Evolutionary conservation across 2,113 vertebrate genomes (phyloP).

Genomic region (Anolis sagrei): DNA sequence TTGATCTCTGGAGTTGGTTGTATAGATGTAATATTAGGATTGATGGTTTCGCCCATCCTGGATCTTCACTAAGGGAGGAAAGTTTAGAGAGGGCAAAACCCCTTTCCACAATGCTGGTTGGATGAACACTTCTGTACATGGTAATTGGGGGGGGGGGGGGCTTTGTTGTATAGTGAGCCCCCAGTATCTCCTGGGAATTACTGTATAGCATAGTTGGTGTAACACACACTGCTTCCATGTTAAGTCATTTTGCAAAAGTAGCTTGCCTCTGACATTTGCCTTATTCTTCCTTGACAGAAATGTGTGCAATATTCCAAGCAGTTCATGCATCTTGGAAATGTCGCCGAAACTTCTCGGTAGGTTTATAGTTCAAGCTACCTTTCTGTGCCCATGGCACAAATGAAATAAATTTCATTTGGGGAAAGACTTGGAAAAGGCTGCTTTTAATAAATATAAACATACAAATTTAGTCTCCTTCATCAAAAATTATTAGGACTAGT

Average conservation of each 20-base stretch:
- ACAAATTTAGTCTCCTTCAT: too few species aligned
- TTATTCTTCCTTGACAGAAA: conserved; percentile 80
- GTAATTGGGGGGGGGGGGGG: not conserved
- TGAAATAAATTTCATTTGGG: not conserved
- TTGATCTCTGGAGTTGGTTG: not conserved
- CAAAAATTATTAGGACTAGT: too few species aligned
- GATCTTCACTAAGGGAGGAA: not conserved
- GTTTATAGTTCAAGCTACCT: conserved; percentile 22
- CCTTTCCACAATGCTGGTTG: not conserved
- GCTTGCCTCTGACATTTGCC: not conserved
- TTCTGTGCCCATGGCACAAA: not conserved
- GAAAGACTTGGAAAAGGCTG: not conserved
- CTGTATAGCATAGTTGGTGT: not conserved
- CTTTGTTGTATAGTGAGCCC: too few species aligned
- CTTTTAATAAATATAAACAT: not conserved
- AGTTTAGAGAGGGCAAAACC: not conserved
- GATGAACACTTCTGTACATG: not conserved
- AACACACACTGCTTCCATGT: not conserved
- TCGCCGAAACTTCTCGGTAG: conserved; percentile 92
- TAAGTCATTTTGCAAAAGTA: not conserved
- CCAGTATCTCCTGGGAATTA: not conserved
- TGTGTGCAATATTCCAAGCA: conserved; percentile 93
- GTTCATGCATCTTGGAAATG: conserved; percentile 93
- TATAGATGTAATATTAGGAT: not conserved
- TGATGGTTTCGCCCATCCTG: not conserved